A percentile compares a stretch with the other conserved stretches of the same genome.
Conservation (phyloP, 23 tunicate species). For the Trididemnum clinides region DNA sequence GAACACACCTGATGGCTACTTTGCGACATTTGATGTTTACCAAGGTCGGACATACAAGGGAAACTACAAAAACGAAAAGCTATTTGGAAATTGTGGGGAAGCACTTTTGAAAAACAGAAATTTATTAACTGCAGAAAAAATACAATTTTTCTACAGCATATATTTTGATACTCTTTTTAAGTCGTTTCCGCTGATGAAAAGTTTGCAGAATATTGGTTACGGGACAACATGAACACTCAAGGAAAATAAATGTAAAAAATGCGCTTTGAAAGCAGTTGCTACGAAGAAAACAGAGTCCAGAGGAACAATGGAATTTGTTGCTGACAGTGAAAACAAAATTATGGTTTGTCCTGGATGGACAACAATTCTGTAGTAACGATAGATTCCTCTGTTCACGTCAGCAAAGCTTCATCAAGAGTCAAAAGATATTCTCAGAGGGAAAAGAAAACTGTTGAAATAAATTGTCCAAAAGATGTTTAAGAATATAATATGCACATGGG, state of each 20-base stretch:
- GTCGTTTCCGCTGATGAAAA: constrained; percentile 9
- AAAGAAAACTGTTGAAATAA: constrained; percentile 10
- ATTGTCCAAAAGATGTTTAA: too few relatives aligned
- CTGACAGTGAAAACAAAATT: constrained; percentile 10
- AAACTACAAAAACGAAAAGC: not conserved
- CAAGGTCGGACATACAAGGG: not conserved
- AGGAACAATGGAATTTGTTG: constrained; percentile 4
- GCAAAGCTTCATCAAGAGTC: not conserved
- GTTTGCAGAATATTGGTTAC: not conserved
- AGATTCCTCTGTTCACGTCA: constrained; percentile 3
- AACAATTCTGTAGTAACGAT: constrained; percentile 19
- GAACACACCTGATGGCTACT: constrained; percentile 8
- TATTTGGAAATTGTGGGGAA: not conserved
- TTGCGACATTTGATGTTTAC: not conserved
- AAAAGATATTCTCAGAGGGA: not conserved
- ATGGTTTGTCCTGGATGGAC: constrained; percentile 17
- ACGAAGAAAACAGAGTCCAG: constrained; percentile 4
- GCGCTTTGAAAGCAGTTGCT: constrained; percentile 3
- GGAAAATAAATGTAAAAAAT: constrained; percentile 4
- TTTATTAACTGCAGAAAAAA: not conserved
- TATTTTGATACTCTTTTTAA: constrained; percentile 2
- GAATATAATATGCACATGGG: too few relatives aligned
- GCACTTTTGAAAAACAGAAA: not conserved
- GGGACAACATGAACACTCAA: not conserved
- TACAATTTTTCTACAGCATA: not conserved